These are phyloP conservation scores for Eleutherodactylus coqui DNA, from an alignment of 2,797 vertebrate species.

Conservation along the genomic window DNA sequence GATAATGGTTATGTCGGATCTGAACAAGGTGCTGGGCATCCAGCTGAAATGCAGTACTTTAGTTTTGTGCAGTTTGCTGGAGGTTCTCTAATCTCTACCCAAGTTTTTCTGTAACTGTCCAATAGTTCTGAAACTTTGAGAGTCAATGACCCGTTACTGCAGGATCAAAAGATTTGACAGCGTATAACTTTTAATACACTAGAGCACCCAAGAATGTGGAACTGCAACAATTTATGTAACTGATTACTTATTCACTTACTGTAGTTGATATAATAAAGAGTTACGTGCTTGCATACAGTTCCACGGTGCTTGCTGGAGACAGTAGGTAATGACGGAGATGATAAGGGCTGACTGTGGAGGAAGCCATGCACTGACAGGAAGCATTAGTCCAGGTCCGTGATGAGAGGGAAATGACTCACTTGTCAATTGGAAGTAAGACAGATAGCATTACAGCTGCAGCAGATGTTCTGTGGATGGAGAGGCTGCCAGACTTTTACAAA, in stretches of 20 bases:
- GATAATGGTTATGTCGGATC: no score
- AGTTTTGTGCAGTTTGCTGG: no score
- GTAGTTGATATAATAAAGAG: neutral
- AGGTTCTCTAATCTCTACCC: no score
- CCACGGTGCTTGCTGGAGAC: neutral
- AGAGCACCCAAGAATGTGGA: neutral
- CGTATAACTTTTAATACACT: no score
- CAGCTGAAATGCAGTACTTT: no score
- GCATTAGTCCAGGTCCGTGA: constrained; percentile 24
- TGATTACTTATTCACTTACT: neutral
- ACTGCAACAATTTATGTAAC: neutral
- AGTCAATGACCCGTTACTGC: no score
- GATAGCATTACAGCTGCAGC: constrained; percentile 44
- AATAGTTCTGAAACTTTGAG: neutral
- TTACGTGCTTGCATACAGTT: neutral
- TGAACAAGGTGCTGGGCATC: no score
- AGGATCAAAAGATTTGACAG: no score
- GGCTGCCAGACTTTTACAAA: constrained; percentile 3
- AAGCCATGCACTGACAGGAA: constrained; percentile 51
- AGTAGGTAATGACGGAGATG: neutral
- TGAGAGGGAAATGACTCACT: constrained; percentile 50
- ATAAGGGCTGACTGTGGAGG: constrained; percentile 34
- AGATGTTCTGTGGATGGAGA: constrained; percentile 15
- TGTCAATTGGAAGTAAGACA: constrained; percentile 26
- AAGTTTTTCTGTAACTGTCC: no score